Percentiles rank a stretch among this genome's conserved stretches.
Evolutionary conservation across 64 coral and sea anemone species (phyloP).

Genomic region (Porites lutea): DNA sequence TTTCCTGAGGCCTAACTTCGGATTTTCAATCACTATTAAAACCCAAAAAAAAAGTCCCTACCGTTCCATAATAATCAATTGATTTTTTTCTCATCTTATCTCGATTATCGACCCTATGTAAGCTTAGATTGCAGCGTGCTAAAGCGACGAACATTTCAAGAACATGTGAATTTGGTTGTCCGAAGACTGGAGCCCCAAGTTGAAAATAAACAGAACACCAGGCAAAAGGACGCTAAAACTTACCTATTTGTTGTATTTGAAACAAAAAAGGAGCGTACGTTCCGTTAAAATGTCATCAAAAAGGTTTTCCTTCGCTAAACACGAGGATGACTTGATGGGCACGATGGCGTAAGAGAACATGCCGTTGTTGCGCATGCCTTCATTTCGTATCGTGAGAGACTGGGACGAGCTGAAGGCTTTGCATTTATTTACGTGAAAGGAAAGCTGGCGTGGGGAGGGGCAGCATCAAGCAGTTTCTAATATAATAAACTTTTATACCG

Average conservation of each 20-base stretch:
- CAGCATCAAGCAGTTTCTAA: too few relatives aligned
- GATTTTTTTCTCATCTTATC: not conserved
- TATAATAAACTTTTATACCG: too few relatives aligned
- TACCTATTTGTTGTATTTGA: conserved; percentile 44
- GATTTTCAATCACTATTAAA: not conserved
- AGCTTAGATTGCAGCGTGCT: not conserved
- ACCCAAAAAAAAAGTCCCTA: not conserved
- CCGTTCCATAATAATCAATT: not conserved
- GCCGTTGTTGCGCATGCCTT: conserved; percentile 62
- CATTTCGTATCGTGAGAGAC: conserved; percentile 5
- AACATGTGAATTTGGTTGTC: not conserved
- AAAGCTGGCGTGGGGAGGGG: not conserved
- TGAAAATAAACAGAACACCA: not conserved
- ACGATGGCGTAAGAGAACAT: conserved; percentile 83
- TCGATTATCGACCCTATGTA: not conserved
- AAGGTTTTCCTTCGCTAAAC: conserved; percentile 59
- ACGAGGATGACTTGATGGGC: conserved; percentile 83
- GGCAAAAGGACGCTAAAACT: not conserved
- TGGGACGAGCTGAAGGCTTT: conserved; percentile 10
- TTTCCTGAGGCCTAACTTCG: not conserved
- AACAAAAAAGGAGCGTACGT: conserved; percentile 5
- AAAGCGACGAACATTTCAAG: not conserved
- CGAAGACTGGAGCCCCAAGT: not conserved
- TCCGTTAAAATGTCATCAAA: conserved; percentile 76
- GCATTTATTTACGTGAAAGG: too few relatives aligned